Base-by-base conservation (phyloP, 23 tunicate genomes). In the Diplosoma virens region DNA sequence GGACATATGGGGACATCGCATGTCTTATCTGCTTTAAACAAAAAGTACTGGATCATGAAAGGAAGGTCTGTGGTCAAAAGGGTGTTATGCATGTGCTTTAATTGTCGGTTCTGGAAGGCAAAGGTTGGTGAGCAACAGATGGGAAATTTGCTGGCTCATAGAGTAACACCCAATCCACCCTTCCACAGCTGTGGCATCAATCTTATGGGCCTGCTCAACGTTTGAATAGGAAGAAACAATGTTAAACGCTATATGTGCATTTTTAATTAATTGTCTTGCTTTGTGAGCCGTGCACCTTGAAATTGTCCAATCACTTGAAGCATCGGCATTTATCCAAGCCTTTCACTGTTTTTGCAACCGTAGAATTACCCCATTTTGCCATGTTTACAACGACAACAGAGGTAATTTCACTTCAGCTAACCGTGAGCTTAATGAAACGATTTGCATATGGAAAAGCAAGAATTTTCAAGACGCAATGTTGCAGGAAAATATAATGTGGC, bases 221-320 rank as follows among this genome's bases (percentile, higher is more conserved):
- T 70, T 9, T 71, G 71, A 46, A 34, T 37, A 1, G 83, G 85
- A 3, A 67, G 85, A 17, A 71, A 50, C 14, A 28, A 28, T 1
- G 79, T 31, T 3, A 71, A 80, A 80, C 85, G 85, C 23, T 80
- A 71, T 52, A 67, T 21, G 2, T 71, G 66, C 67, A 31, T 80
- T 1, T 71, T 80, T 71, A 80, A n/a, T n/a, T n/a, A n/a, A 80
- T 2, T 80, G 85, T 32, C 29, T 80, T 14, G 79, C 79, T 3
- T 73, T 80, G 1, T 47, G 85, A 3, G 85, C 85, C 7, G 80
- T 80, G 9, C 79, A 80, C 34, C 50, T 80, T 17, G 85, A 80
- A 32, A 32, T 71, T 16, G 79, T 67, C 3, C 14, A 71, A 18
- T 47, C 67, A 7, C 34, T 80, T 28, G 85, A 80, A 20, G 73